These are phyloP conservation scores for Chanos chanos DNA, from an alignment of 2,797 vertebrate species.

Conservation along the genomic window DNA sequence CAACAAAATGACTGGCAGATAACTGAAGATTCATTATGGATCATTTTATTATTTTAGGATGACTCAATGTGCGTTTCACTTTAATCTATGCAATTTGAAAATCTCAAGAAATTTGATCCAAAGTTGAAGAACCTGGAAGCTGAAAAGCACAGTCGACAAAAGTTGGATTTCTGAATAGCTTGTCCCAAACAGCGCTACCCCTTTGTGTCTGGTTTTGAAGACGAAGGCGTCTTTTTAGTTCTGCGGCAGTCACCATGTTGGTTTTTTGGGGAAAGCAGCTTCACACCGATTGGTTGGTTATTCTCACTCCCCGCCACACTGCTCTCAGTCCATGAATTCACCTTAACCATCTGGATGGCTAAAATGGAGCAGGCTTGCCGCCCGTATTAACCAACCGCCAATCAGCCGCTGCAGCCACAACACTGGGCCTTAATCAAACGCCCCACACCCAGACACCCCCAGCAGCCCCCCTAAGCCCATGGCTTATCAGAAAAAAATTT, in stretches of 20 bases:
- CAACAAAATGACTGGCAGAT: slow-evolving; percentile 28
- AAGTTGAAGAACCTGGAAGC: not conserved
- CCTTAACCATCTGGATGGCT: slow-evolving; percentile 63
- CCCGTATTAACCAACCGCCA: slow-evolving; percentile 44
- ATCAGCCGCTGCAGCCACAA: slow-evolving; percentile 50
- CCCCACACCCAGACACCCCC: slow-evolving; percentile 68
- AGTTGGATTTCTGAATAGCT: slow-evolving; percentile 14
- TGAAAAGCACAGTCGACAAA: slow-evolving; percentile 14
- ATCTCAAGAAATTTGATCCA: not conserved
- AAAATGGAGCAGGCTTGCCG: slow-evolving; percentile 53
- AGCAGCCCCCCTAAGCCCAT: slow-evolving; percentile 63
- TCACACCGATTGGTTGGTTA: too few relatives aligned
- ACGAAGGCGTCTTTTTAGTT: slow-evolving; percentile 17
- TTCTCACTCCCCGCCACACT: too few relatives aligned
- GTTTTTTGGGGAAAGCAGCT: not conserved
- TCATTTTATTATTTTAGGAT: slow-evolving; percentile 40
- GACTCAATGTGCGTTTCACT: slow-evolving; percentile 25
- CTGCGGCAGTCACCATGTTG: slow-evolving; percentile 16
- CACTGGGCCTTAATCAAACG: slow-evolving; percentile 66
- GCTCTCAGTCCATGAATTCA: slow-evolving; percentile 25
- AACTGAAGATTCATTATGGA: slow-evolving; percentile 26
- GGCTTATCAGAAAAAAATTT: slow-evolving; percentile 78
- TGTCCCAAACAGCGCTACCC: slow-evolving; percentile 21
- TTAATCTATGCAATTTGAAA: slow-evolving; percentile 33
- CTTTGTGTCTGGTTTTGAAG: slow-evolving; percentile 36